A percentile compares a stretch with the other conserved stretches of the same genome.
Evolutionary conservation across 2,797 vertebrate genomes (phyloP).

Genomic region (Vultur gryphus): DNA sequence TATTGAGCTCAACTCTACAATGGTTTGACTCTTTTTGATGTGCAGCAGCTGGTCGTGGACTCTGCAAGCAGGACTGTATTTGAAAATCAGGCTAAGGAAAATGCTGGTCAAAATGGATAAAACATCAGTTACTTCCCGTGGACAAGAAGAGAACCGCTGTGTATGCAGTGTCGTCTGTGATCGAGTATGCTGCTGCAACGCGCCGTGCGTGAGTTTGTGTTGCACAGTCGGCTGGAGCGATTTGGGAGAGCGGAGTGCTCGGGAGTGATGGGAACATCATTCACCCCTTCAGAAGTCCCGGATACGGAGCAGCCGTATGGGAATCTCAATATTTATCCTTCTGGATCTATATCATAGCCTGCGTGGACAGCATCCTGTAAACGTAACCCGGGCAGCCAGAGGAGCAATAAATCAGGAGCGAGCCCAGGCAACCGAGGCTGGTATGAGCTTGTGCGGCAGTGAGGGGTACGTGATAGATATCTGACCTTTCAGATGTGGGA

Average conservation of each 20-base stretch:
- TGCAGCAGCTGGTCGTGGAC: not conserved
- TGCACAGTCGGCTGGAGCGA: rapidly evolving
- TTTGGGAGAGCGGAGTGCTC: not conserved
- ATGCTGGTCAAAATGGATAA: not conserved
- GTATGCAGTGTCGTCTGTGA: rapidly evolving
- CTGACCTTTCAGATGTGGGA: not conserved
- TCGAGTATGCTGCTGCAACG: rapidly evolving
- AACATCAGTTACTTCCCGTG: rapidly evolving
- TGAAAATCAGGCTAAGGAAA: not conserved
- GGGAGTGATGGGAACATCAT: not conserved
- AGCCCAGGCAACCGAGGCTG: not conserved
- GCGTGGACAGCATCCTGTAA: not conserved
- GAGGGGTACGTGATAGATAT: not conserved
- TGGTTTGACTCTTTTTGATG: not conserved
- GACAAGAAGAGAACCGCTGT: not conserved
- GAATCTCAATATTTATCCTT: not conserved
- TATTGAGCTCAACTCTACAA: not conserved
- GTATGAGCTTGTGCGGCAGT: not conserved
- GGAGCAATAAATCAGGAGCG: not conserved
- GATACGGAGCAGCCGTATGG: not conserved
- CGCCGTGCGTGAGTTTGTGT: too few species aligned
- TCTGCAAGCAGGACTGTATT: not conserved
- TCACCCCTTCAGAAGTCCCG: not conserved
- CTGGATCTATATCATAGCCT: not conserved
- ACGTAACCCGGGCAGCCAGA: not conserved